Evolutionary conservation across 2,888 invertebrate species (phyloP).

Genomic region (Acrocera orbiculus): DNA sequence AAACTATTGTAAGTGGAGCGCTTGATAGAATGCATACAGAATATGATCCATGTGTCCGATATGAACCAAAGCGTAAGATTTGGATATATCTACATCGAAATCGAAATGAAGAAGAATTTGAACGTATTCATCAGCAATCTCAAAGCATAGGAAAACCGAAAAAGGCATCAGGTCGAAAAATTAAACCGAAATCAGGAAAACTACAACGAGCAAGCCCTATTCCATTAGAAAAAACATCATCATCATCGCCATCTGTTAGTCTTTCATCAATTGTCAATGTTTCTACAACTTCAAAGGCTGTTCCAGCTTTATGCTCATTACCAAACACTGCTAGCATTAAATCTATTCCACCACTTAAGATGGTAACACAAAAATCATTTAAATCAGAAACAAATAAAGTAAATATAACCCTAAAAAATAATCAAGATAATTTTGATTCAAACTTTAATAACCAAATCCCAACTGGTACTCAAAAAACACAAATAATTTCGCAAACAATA

Average conservation of each 20-base stretch:
- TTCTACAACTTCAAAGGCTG: constrained; percentile 4
- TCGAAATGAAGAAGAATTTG: constrained; percentile 39
- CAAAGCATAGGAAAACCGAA: constrained; percentile 43
- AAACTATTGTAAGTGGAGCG: constrained; percentile 77
- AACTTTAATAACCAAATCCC: no score
- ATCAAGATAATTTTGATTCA: no score
- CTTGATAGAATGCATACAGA: constrained; percentile 79
- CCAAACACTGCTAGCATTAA: constrained; percentile 3
- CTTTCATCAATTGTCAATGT: constrained; percentile 2
- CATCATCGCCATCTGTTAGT: background rate
- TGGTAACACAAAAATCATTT: constrained; percentile 8
- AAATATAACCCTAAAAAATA: no score
- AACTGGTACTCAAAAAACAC: constrained; percentile 4
- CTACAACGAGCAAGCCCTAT: no score
- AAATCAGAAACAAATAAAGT: no score
- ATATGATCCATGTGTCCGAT: constrained; percentile 79
- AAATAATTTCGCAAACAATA: constrained; percentile 5
- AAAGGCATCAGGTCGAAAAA: constrained; percentile 22
- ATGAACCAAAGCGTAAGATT: constrained; percentile 75
- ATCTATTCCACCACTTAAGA: constrained; percentile 10
- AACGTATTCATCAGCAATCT: constrained; percentile 48
- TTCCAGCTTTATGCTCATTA: constrained; percentile 12
- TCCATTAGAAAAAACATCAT: no score
- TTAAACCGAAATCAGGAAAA: constrained; percentile 14
- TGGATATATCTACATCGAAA: constrained; percentile 92